Evolutionary conservation across 1,140 invertebrate genomes (phyloP).

Genomic region (Bombus balteatus): DNA sequence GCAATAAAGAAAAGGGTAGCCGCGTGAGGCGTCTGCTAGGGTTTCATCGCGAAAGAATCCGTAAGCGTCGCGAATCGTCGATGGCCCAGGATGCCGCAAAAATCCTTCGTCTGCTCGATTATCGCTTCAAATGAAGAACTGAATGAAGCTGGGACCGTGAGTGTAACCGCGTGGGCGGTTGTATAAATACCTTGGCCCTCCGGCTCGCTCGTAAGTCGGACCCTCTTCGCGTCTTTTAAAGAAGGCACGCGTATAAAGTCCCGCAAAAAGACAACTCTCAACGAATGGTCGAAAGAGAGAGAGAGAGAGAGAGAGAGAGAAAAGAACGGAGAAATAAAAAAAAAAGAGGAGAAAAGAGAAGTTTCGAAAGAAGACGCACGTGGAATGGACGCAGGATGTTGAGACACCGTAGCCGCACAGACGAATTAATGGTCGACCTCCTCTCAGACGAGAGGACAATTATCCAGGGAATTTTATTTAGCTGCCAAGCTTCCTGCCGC

Average conservation of each 20-base stretch:
- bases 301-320: too few relatives aligned
- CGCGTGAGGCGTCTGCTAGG: neutral
- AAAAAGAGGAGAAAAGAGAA: neutral
- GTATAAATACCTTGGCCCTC: conserved; percentile 64
- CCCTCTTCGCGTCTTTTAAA: conserved; percentile 33
- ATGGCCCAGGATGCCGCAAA: neutral
- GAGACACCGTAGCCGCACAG: conserved; percentile 54
- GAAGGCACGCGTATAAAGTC: conserved; percentile 60
- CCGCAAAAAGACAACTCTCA: conserved; percentile 52
- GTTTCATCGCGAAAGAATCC: neutral
- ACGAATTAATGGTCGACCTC: conserved; percentile 61
- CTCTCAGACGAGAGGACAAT: conserved; percentile 56
- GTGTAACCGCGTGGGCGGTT: conserved; percentile 61
- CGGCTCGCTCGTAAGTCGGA: conserved; percentile 49
- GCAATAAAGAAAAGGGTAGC: conserved; percentile 14
- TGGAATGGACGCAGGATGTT: conserved; percentile 21
- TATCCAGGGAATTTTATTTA: conserved; percentile 66
- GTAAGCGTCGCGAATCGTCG: neutral
- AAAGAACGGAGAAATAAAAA: neutral
- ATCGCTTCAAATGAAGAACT: conserved; percentile 44
- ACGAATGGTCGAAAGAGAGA: neutral
- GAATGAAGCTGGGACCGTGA: conserved; percentile 39
- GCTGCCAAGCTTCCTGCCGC: conserved; percentile 21
- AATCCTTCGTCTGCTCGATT: conserved; percentile 37
- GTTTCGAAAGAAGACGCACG: conserved; percentile 47